Percentiles rank a stretch among this genome's conserved stretches.
Conservation (phyloP, 2,797 vertebrate species). For the Mus minutoides region DNA sequence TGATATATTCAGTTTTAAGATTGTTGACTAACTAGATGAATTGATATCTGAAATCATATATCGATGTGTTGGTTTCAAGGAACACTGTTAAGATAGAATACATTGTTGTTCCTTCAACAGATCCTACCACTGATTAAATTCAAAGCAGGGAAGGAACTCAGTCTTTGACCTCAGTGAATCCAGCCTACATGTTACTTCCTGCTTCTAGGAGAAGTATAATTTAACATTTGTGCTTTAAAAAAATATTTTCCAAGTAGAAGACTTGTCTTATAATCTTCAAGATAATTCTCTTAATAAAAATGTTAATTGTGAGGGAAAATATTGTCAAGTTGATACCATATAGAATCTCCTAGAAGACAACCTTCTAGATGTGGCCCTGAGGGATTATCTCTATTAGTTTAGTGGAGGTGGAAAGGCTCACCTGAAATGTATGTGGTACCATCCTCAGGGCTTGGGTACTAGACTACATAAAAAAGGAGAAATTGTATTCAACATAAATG, state of each 20-base stretch:
- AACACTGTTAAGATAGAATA: not conserved
- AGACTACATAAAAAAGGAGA: not conserved
- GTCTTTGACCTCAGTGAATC: not conserved
- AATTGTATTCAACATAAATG: not conserved
- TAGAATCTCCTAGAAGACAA: not conserved
- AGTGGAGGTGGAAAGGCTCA: not conserved
- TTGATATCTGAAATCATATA: not conserved
- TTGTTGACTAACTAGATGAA: not conserved
- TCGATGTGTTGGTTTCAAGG: not conserved
- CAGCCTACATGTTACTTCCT: not conserved
- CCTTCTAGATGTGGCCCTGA: not conserved
- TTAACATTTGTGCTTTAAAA: not conserved
- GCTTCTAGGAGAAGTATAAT: not conserved
- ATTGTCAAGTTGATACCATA: not conserved
- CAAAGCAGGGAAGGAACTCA: not conserved
- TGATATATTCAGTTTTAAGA: not conserved
- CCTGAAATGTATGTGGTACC: not conserved
- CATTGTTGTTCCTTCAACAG: not conserved
- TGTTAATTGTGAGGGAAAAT: not conserved
- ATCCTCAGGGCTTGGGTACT: not conserved
- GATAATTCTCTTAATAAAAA: slow-evolving; percentile 31
- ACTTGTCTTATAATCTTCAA: not conserved
- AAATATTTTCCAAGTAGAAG: not conserved
- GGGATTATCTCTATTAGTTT: not conserved
- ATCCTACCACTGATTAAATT: not conserved